These are phyloP conservation scores for Drosophila quinaria DNA, from an alignment of 2,888 invertebrate species.

Conservation along the genomic window DNA sequence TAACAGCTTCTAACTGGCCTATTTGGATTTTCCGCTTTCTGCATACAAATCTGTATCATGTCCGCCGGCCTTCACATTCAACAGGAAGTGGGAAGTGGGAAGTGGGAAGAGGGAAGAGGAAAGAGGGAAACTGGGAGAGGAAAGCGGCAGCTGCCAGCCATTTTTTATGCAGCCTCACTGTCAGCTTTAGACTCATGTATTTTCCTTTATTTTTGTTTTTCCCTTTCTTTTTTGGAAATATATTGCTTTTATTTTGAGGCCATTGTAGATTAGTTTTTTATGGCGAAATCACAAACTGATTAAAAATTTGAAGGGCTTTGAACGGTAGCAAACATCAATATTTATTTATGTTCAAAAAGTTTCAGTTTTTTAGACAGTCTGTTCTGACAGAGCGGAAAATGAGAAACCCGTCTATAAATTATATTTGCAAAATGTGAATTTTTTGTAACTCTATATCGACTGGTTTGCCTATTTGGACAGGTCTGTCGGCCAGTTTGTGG, in stretches of 20 bases:
- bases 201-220: background rate
- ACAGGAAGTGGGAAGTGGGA: background rate
- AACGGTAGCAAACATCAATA: slow-evolving; percentile 43
- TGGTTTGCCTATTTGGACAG: slow-evolving; percentile 6
- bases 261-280: slow-evolving; percentile 73
- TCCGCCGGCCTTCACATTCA: slow-evolving; percentile 51
- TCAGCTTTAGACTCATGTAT: slow-evolving; percentile 5
- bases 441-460: background rate
- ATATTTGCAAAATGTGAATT: slow-evolving; percentile 4
- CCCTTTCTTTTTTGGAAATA: slow-evolving; percentile 46
- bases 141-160: slow-evolving; percentile 9
- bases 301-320: slow-evolving; percentile 44
- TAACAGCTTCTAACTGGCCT: slow-evolving; percentile 38
- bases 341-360: slow-evolving; percentile 21
- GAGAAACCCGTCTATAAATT: slow-evolving; percentile 2
- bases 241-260: slow-evolving; percentile 68
- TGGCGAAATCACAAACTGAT: slow-evolving; percentile 69
- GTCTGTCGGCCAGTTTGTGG: background rate
- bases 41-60: slow-evolving; percentile 59
- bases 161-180: slow-evolving; percentile 41
- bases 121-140: background rate
- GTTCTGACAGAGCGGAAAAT: background rate
- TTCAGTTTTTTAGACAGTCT: background rate
- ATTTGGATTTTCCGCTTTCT: slow-evolving; percentile 50
- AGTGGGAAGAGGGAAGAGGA: background rate